A percentile compares a stretch with the other conserved stretches of the same genome.
phyloP scores from a whole-genome alignment of 30 jellyfish, hydroid and myxozoan genomes.

The Morbakka virulenta region DNA sequence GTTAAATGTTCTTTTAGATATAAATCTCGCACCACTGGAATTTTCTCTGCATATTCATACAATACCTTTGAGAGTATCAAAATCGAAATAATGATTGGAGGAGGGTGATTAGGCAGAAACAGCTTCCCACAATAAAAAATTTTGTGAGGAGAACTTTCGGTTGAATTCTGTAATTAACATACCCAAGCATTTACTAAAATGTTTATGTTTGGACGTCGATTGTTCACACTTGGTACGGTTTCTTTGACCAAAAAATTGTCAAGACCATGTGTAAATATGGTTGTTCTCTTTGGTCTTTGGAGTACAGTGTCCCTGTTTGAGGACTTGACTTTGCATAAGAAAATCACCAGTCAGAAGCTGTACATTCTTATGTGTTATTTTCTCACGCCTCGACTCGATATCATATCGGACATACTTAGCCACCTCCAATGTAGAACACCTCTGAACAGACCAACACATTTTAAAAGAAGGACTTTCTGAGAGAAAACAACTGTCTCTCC shows the following conservation, averaged over 20 bases:
- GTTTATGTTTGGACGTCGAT: not conserved
- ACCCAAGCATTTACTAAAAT: not conserved
- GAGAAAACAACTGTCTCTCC: too few species aligned
- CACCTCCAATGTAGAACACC: not conserved
- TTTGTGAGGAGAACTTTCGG: not conserved
- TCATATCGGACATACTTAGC: not conserved
- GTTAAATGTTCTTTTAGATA: not conserved
- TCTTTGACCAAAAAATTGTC: not conserved
- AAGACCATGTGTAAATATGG: not conserved
- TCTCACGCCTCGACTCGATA: slow-evolving; percentile 1
- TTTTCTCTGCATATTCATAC: not conserved
- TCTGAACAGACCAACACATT: not conserved
- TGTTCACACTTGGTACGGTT: not conserved
- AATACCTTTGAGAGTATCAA: not conserved
- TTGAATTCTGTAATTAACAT: slow-evolving; percentile 1
- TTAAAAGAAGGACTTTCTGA: not conserved
- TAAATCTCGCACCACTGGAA: not conserved
- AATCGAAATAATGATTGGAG: not conserved
- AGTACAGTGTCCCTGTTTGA: not conserved
- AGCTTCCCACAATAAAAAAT: not conserved
- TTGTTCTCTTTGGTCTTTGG: not conserved
- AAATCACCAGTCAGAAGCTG: not conserved
- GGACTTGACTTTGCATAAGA: too few species aligned
- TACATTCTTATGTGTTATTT: not conserved
- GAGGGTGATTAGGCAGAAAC: not conserved